Evolutionary conservation across 1,140 invertebrate genomes (phyloP).

Genomic region (Pectinophora gossypiella): DNA sequence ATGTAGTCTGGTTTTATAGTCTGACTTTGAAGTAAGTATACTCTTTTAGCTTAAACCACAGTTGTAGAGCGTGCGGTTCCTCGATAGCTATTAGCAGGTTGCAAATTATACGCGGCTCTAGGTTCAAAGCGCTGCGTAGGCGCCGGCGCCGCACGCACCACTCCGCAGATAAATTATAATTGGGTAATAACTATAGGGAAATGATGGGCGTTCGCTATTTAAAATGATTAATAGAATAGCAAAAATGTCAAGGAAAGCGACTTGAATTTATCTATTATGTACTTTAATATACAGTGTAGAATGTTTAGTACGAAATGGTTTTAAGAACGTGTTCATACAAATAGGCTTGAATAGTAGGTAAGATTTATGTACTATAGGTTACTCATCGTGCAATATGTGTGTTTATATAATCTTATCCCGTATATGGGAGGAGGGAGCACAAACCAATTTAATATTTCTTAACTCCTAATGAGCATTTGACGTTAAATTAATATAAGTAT

Average conservation of each 20-base stretch:
- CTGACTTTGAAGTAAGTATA: too few species aligned
- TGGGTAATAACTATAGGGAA: neutral
- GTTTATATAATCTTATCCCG: too few species aligned
- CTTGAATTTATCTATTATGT: neutral
- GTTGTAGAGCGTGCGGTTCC: slow-evolving; percentile 23
- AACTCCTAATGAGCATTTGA: too few species aligned
- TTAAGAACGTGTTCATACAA: neutral
- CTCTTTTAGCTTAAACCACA: slow-evolving; percentile 4
- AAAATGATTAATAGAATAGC: too few species aligned
- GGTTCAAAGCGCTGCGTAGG: slow-evolving; percentile 31
- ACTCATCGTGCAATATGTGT: too few species aligned
- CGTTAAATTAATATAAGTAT: too few species aligned
- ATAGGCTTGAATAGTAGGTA: neutral
- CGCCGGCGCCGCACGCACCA: slow-evolving; percentile 37
- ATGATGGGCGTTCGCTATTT: neutral
- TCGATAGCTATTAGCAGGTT: slow-evolving; percentile 54
- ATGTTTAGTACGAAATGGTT: neutral
- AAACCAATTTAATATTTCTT: too few species aligned
- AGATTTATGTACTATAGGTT: too few species aligned
- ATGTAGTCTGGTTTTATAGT: too few species aligned
- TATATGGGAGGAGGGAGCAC: too few species aligned
- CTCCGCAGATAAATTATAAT: slow-evolving; percentile 1
- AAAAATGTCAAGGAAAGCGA: neutral
- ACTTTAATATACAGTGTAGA: neutral
- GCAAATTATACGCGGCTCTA: slow-evolving; percentile 41